A percentile compares a stretch with the other conserved stretches of the same genome.
Conservation (phyloP, 1,140 invertebrate genomes). For the Drosophila quadrilineata region DNA sequence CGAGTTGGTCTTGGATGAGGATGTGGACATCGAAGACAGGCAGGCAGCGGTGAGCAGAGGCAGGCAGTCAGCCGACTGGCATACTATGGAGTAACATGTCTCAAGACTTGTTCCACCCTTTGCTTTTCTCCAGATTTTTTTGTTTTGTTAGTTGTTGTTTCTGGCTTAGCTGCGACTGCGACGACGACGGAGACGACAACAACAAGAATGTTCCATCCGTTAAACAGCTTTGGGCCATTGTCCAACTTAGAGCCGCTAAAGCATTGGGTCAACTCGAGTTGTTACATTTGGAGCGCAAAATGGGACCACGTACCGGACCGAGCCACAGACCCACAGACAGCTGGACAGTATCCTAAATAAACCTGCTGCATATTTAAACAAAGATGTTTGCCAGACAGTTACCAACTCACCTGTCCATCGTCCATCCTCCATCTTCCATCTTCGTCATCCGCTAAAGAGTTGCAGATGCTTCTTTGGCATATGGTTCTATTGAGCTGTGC, state of each 20-base stretch:
- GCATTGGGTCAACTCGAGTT: conserved; percentile 69
- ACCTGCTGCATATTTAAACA: conserved; percentile 57
- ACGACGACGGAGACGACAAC: neutral
- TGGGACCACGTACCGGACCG: conserved; percentile 62
- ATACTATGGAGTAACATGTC: conserved; percentile 65
- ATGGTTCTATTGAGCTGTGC: no score
- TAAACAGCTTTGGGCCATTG: conserved; percentile 76
- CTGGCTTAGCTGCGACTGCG: conserved; percentile 13
- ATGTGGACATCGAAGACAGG: no score
- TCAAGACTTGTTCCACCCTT: conserved; percentile 74
- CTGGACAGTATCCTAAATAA: conserved; percentile 36
- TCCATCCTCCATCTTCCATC: no score
- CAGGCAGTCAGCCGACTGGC: conserved; percentile 24
- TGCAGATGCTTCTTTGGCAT: no score
- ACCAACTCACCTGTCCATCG: conserved; percentile 34
- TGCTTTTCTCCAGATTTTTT: no score
- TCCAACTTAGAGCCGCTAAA: conserved; percentile 72
- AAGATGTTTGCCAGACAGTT: conserved; percentile 42
- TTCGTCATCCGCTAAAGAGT: no score
- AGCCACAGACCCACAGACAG: conserved; percentile 5
- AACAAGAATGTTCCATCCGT: conserved; percentile 48
- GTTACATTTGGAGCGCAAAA: conserved; percentile 53
- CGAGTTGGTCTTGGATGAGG: no score
- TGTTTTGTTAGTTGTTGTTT: no score
- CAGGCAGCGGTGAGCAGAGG: no score